These are phyloP conservation scores for Gracilinanus agilis DNA, from an alignment of 2,113 vertebrate species.

Conservation along the genomic window DNA sequence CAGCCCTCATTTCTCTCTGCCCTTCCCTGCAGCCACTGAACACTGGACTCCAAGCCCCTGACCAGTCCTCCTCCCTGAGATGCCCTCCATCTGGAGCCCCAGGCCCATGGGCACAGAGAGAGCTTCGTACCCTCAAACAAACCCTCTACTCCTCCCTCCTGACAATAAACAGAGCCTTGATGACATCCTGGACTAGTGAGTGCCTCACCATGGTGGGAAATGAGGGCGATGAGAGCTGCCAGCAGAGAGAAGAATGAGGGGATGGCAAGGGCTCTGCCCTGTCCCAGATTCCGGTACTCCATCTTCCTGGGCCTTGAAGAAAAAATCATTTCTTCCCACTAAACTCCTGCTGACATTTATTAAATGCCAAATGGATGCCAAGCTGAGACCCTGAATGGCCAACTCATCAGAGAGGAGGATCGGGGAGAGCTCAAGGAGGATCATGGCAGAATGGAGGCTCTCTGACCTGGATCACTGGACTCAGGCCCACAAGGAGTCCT, in stretches of 20 bases:
- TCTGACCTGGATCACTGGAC: not conserved
- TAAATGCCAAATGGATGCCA: not conserved
- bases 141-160: not conserved
- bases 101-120: too few relatives aligned
- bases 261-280: not conserved
- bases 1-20: not conserved
- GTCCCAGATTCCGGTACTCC: not conserved
- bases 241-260: not conserved
- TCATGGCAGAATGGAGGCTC: not conserved
- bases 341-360: not conserved
- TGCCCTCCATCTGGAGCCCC: not conserved
- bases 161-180: not conserved
- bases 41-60: not conserved
- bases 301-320: not conserved
- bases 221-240: not conserved
- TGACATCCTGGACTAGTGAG: not conserved
- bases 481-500: not conserved
- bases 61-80: too few relatives aligned
- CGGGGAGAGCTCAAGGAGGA: not conserved
- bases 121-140: not conserved
- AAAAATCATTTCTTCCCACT: not conserved
- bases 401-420: not conserved
- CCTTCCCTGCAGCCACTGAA: not conserved
- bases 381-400: not conserved
- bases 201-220: not conserved